Conservation (phyloP, 1,140 invertebrate genomes). For the Bombus vancouverensis region DNA sequence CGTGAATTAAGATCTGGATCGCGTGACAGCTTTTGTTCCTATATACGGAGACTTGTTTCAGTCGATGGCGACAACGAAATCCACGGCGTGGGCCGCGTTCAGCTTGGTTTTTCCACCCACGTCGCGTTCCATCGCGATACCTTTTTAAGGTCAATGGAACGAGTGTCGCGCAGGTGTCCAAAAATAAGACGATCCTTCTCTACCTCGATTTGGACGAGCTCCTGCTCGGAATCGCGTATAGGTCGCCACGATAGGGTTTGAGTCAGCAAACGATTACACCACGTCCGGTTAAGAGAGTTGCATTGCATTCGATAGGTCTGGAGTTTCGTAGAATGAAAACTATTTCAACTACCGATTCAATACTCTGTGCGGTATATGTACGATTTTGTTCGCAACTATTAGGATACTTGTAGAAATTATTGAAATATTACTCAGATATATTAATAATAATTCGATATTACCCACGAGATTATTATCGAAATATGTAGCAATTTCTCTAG, state of each 20-base stretch:
- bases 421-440: too few relatives aligned
- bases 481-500: too few relatives aligned
- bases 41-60: slow-evolving; percentile 51
- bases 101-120: slow-evolving; percentile 44
- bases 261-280: background rate
- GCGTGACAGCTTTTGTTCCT: slow-evolving; percentile 54
- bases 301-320: background rate
- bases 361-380: too few relatives aligned
- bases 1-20: slow-evolving; percentile 49
- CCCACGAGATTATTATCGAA: too few relatives aligned
- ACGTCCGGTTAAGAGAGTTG: background rate
- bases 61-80: slow-evolving; percentile 25
- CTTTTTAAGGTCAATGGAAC: slow-evolving; percentile 65
- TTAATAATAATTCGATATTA: too few relatives aligned
- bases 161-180: slow-evolving; percentile 25
- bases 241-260: background rate
- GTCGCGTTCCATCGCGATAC: slow-evolving; percentile 31
- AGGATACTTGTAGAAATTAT: background rate
- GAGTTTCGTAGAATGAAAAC: background rate
- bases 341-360: background rate
- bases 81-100: slow-evolving; percentile 53
- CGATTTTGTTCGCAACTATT: background rate
- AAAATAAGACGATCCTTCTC: slow-evolving; percentile 3
- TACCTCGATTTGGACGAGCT: slow-evolving; percentile 7
- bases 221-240: background rate